Conservation (phyloP, 1,140 invertebrate genomes). For the Panonychus citri region DNA sequence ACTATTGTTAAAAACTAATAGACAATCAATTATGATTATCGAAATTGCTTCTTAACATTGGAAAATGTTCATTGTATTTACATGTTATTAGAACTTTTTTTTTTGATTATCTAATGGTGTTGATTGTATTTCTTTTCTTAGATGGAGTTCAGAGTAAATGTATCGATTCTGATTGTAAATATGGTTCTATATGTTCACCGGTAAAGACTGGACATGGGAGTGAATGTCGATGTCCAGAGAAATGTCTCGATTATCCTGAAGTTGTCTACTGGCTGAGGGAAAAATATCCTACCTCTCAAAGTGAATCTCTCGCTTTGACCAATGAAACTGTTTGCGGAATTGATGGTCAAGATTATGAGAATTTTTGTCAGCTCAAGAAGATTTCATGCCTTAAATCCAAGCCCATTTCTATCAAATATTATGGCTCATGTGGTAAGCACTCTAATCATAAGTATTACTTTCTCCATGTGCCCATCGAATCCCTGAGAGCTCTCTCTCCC, state of each 20-base stretch:
- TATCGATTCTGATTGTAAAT: neutral
- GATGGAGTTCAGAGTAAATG: neutral
- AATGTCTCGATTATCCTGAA: neutral
- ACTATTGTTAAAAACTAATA: too few relatives aligned
- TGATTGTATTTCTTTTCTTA: neutral
- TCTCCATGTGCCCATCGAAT: too few relatives aligned
- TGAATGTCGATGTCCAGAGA: neutral
- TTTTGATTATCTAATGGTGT: too few relatives aligned
- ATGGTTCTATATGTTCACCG: neutral
- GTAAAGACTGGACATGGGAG: neutral
- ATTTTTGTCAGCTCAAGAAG: conserved; percentile 49
- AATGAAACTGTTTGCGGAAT: conserved; percentile 58
- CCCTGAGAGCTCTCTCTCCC: too few relatives aligned
- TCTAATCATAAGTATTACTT: too few relatives aligned
- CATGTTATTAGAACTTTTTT: too few relatives aligned
- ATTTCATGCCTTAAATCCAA: conserved; percentile 44
- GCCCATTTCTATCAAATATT: conserved; percentile 41
- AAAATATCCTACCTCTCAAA: neutral
- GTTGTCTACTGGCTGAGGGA: neutral
- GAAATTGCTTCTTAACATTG: too few relatives aligned
- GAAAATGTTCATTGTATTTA: too few relatives aligned
- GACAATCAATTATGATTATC: too few relatives aligned
- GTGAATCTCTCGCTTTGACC: conserved; percentile 14
- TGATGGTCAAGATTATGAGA: conserved; percentile 55
- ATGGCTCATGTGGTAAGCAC: conserved; percentile 34